Percentiles rank a stretch among this genome's conserved stretches.
phyloP scores from a whole-genome alignment of 2,113 vertebrate genomes.

The Carollia perspicillata region DNA sequence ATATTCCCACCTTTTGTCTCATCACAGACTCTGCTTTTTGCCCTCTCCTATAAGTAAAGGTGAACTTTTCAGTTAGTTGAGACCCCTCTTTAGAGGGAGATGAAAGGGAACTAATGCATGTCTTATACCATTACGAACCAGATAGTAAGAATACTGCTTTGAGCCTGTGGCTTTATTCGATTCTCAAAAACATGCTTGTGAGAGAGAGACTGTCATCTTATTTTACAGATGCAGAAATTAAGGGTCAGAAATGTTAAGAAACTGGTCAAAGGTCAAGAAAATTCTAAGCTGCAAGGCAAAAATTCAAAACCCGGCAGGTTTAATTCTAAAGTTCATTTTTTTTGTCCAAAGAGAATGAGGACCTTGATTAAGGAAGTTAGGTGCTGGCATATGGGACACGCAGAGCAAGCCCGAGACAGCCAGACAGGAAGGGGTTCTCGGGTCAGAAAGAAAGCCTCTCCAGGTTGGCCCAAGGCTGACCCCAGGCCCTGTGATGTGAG shows the following conservation, averaged over 20 bases:
- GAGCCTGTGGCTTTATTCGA: background rate
- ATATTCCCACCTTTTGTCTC: background rate
- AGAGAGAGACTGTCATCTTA: background rate
- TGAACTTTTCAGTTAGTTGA: background rate
- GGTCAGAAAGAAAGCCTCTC: background rate
- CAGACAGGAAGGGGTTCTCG: background rate
- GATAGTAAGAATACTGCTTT: background rate
- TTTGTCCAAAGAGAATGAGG: background rate
- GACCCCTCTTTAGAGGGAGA: background rate
- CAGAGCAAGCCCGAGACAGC: background rate
- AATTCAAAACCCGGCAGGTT: background rate
- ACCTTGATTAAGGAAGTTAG: background rate
- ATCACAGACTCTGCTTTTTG: background rate
- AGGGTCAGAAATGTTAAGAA: background rate
- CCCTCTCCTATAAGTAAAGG: background rate
- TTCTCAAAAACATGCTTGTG: background rate
- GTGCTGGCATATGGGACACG: background rate
- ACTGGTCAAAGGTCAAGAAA: background rate
- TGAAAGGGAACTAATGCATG: background rate
- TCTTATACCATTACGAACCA: background rate
- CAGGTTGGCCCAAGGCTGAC: background rate
- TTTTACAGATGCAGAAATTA: background rate
- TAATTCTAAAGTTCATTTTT: background rate
- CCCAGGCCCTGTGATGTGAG: background rate
- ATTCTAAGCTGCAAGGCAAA: background rate